phyloP scores from a whole-genome alignment of 2,888 invertebrate species.

The Andrena trimmerana region DNA sequence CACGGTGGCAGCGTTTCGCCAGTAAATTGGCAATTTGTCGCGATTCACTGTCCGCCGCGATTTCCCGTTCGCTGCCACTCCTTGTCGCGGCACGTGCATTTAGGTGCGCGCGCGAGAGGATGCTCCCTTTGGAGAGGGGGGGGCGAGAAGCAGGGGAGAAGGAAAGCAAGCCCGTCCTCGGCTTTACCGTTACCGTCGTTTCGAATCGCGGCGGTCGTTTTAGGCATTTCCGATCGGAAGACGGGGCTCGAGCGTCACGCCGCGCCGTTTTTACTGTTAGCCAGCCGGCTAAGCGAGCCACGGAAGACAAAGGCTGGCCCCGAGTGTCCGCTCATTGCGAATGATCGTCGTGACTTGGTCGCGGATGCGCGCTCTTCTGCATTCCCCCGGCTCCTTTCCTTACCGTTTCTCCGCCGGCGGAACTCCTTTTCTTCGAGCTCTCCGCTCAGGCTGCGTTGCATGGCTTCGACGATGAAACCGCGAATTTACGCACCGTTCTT shows the following conservation, averaged over 20 bases:
- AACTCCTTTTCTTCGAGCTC: conserved; percentile 38
- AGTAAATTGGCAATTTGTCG: conserved; percentile 17
- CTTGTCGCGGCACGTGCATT: no score
- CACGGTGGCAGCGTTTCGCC: background rate
- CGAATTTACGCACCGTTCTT: no score
- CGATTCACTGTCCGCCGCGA: background rate
- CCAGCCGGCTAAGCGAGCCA: conserved; percentile 25
- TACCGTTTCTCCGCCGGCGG: conserved; percentile 42
- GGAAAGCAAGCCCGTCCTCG: background rate
- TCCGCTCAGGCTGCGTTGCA: background rate
- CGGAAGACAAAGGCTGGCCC: conserved; percentile 49
- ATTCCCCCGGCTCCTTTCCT: conserved; percentile 47
- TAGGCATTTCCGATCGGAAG: conserved; percentile 77
- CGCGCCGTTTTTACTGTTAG: conserved; percentile 68
- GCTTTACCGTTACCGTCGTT: conserved; percentile 69
- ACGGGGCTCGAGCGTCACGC: conserved; percentile 43
- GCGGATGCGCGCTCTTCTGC: conserved; percentile 65
- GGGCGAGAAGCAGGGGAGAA: background rate
- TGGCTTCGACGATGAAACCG: no score
- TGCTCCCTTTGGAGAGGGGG: background rate
- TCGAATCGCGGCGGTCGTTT: conserved; percentile 67
- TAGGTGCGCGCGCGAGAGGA: no score
- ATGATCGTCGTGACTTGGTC: conserved; percentile 52
- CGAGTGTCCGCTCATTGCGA: conserved; percentile 49
- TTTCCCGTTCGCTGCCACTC: background rate